phyloP scores from a whole-genome alignment of 2,888 invertebrate genomes.

The Troides oblongomaculatus region DNA sequence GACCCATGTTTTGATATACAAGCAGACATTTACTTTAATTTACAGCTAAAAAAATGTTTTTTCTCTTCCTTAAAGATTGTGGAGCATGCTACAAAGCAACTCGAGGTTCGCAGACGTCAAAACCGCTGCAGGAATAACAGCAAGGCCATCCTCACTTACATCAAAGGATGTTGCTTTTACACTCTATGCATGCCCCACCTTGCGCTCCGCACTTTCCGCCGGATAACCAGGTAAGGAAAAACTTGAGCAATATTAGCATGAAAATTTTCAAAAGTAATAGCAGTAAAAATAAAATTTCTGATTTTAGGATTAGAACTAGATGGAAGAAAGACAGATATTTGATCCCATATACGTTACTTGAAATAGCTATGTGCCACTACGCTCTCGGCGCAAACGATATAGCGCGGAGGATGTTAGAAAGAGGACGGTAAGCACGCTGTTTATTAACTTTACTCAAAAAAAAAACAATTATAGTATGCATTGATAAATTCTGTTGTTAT shows the following conservation, averaged over 20 bases:
- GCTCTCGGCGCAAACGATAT: background rate
- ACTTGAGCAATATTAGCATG: background rate
- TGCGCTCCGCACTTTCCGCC: background rate
- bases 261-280: background rate
- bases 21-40: background rate
- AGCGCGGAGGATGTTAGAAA: background rate
- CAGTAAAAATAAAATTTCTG: background rate
- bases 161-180: background rate
- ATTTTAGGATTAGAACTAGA: background rate
- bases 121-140: background rate
- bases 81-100: background rate
- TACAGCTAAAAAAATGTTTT: background rate
- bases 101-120: background rate
- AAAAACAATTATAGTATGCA: background rate
- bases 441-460: background rate
- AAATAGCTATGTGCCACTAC: conserved; percentile 2
- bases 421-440: background rate
- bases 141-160: background rate
- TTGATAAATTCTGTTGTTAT: background rate
- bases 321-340: background rate
- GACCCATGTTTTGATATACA: no score
- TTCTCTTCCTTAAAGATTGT: background rate
- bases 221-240: background rate
- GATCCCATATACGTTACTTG: background rate
- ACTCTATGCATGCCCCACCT: background rate